Base-by-base conservation (phyloP, 2,888 invertebrate species). In the Muscina levida region DNA sequence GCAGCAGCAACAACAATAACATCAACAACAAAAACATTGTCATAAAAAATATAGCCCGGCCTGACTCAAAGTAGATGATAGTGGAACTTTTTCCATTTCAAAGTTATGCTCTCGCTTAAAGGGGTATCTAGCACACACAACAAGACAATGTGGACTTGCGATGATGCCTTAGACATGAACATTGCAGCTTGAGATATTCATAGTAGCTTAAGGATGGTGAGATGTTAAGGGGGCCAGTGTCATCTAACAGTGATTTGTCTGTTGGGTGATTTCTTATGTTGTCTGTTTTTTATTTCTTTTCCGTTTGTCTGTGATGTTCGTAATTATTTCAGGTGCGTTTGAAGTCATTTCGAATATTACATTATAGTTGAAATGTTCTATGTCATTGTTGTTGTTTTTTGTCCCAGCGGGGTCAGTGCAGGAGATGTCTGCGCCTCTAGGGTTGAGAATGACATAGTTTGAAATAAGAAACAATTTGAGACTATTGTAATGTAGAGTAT, bases 61-160 rank as follows among this genome's bases (percentile, higher is more conserved):
- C 4, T 39, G 67, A 17, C 31, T 53, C 68, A 68, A 56, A 56
- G 53, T 68, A 13, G 17, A 44, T 68, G 53, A 68, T 68, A 42
- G 22, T 17, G 42, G 48, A 48, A 67, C 22, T 67, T 56, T 68
- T 68, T 53, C 51, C 68, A 42, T 53, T 48, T 68, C 19, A 68
- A 31, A 68, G 56, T 42, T 53, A 8, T 68, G n/a, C 53, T 6
- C 10, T 8, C 19, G 53, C 68, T 68, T 53, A 56, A 68, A 56
- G 68, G 68, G 53, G 68, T 68, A 53, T 56, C 39, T 68, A 42
- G 39, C 13, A 13, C 46, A 62, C 19, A 51, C n/a, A 24, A 5
- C 62, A 31, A 31, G 8, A 62, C 6, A 51, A 11, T 19, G 48
- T 8, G n/a, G 22, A 51, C 19, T 11, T 51, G 5, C 3, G 31